phyloP scores from a whole-genome alignment of 2,888 invertebrate genomes.

The Ptychoptera contaminata region DNA sequence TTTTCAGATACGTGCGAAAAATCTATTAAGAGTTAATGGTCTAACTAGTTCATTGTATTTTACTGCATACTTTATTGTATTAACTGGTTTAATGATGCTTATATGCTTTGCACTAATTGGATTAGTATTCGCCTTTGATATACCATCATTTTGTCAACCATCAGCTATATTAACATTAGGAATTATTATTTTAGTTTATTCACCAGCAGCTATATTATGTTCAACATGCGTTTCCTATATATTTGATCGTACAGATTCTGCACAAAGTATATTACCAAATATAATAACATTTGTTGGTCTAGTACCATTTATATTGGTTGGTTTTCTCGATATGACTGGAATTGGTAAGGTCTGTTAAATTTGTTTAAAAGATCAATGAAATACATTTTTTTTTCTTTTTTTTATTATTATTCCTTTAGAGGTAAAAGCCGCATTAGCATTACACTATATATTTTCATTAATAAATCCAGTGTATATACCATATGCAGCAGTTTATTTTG shows the following conservation, averaged over 20 bases:
- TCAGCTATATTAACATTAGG: slow-evolving; percentile 53
- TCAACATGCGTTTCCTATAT: slow-evolving; percentile 63
- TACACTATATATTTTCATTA: slow-evolving; percentile 58
- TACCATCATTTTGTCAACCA: slow-evolving; percentile 25
- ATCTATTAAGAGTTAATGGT: slow-evolving; percentile 68
- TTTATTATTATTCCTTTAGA: slow-evolving; percentile 32
- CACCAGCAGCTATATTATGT: slow-evolving; percentile 59
- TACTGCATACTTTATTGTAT: slow-evolving; percentile 55
- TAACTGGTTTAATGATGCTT: slow-evolving; percentile 50
- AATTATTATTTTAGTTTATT: slow-evolving; percentile 50
- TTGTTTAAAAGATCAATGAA: neutral
- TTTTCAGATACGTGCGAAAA: slow-evolving; percentile 48
- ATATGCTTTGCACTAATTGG: slow-evolving; percentile 47
- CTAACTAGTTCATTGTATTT: slow-evolving; percentile 61
- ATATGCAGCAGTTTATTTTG: slow-evolving; percentile 67
- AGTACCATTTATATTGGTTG: slow-evolving; percentile 57
- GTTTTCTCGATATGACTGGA: slow-evolving; percentile 52
- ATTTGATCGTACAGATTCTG: slow-evolving; percentile 70
- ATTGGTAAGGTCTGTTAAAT: slow-evolving; percentile 38
- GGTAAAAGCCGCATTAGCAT: slow-evolving; percentile 46
- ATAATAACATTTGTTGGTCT: slow-evolving; percentile 59
- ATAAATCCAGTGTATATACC: slow-evolving; percentile 68
- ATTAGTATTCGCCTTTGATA: slow-evolving; percentile 21
- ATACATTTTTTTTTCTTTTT: slow-evolving; percentile 7
- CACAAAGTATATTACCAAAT: slow-evolving; percentile 63